Evolutionary conservation across 2,113 vertebrate species (phyloP).

Genomic region (Picathartes gymnocephalus): DNA sequence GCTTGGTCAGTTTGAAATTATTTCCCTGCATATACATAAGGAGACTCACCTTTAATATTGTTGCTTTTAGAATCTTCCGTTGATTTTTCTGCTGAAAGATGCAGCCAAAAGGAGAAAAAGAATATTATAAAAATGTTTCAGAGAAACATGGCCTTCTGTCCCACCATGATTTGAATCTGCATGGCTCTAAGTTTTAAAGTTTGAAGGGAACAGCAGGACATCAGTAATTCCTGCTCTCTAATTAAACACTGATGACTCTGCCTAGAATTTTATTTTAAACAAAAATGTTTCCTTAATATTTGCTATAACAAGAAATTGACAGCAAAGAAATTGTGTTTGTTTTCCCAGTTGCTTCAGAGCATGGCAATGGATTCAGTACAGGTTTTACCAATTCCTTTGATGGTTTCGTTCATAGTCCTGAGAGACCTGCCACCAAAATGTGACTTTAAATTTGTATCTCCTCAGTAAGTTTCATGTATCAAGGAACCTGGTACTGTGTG

Average conservation of each 20-base stretch:
- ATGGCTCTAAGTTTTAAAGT: neutral
- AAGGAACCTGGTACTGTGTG: neutral
- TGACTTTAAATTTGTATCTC: neutral
- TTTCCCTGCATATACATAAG: neutral
- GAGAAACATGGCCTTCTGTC: neutral
- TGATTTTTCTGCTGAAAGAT: slow-evolving; percentile 29
- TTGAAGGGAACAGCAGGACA: neutral
- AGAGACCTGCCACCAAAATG: neutral
- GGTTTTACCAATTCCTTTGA: neutral
- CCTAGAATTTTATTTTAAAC: slow-evolving; percentile 55
- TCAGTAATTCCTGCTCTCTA: slow-evolving; percentile 66
- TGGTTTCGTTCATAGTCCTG: neutral
- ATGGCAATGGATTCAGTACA: neutral
- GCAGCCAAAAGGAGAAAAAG: neutral
- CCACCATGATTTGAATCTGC: neutral
- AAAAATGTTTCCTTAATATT: slow-evolving; percentile 38
- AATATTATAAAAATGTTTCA: neutral
- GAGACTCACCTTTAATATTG: neutral
- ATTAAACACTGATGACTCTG: slow-evolving; percentile 58
- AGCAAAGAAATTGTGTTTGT: neutral
- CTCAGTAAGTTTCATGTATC: neutral
- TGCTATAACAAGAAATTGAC: slow-evolving; percentile 23
- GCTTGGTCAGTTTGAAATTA: neutral
- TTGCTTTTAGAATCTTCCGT: neutral
- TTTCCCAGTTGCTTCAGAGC: neutral